Evolutionary conservation across 2,888 invertebrate species (phyloP).

Genomic region (Noctua pronuba): DNA sequence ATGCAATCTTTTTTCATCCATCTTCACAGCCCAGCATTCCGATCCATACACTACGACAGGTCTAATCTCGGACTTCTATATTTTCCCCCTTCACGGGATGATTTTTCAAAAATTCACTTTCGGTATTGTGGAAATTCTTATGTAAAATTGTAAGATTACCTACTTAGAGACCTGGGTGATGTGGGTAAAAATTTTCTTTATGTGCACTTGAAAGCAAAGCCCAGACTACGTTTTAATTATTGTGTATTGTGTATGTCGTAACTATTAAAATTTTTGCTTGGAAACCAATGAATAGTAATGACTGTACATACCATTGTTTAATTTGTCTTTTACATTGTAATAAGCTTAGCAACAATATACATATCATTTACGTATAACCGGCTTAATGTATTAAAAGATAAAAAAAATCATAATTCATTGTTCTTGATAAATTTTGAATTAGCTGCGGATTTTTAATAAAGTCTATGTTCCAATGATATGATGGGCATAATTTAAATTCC

Average conservation of each 20-base stretch:
- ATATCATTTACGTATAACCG: slow-evolving; percentile 4
- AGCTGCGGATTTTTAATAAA: slow-evolving; percentile 3
- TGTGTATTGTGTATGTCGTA: not conserved
- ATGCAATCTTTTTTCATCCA: too few species aligned
- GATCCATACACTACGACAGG: too few species aligned
- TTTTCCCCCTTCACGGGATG: not conserved
- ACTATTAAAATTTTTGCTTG: not conserved
- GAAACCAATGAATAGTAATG: slow-evolving; percentile 9
- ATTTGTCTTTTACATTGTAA: slow-evolving; percentile 14
- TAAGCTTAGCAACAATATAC: slow-evolving; percentile 32
- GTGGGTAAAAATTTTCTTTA: not conserved
- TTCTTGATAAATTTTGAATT: slow-evolving; percentile 36
- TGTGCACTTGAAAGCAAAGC: too few species aligned
- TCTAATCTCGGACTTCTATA: too few species aligned
- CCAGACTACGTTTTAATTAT: not conserved
- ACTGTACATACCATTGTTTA: not conserved
- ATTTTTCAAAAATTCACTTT: not conserved
- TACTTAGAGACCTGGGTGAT: not conserved
- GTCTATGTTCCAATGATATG: slow-evolving; percentile 5
- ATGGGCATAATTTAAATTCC: slow-evolving; percentile 30
- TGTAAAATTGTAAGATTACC: not conserved
- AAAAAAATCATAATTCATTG: slow-evolving; percentile 20
- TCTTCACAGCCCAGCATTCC: too few species aligned
- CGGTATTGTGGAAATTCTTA: not conserved
- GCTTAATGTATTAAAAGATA: slow-evolving; percentile 33